Evolutionary conservation across 2,113 vertebrate genomes (phyloP).

Genomic region (Peromyscus polionotus): DNA sequence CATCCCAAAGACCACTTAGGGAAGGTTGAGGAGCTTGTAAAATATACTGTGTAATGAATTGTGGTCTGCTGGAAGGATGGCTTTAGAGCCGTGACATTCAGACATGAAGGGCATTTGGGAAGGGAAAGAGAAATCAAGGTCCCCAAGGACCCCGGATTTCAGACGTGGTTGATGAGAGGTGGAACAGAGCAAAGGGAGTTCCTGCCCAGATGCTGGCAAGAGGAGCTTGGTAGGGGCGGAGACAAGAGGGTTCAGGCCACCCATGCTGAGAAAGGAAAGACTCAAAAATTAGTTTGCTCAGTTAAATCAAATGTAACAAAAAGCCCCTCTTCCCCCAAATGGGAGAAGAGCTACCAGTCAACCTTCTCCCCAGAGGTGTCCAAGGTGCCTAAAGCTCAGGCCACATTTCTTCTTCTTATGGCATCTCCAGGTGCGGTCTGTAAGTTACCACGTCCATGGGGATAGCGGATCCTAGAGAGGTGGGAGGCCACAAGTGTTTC

Average conservation of each 20-base stretch:
- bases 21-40: background rate
- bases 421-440: background rate
- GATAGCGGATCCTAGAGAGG: background rate
- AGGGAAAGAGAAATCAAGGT: background rate
- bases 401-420: background rate
- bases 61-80: background rate
- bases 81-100: background rate
- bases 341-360: background rate
- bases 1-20: background rate
- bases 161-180: background rate
- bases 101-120: background rate
- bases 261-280: background rate
- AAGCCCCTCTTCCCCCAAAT: background rate
- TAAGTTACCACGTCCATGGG: accelerated
- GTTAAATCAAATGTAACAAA: background rate
- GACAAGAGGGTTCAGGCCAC: background rate
- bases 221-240: background rate
- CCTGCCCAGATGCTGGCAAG: background rate
- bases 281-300: background rate
- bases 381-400: background rate
- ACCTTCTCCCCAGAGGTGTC: background rate
- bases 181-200: background rate
- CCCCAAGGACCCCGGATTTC: background rate
- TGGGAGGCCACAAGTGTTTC: accelerated
- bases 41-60: background rate